Evolutionary conservation across 1,140 invertebrate species (phyloP), one percentile per base, ranked within the genome.

Genomic region (Megalonaias nervosa): DNA sequence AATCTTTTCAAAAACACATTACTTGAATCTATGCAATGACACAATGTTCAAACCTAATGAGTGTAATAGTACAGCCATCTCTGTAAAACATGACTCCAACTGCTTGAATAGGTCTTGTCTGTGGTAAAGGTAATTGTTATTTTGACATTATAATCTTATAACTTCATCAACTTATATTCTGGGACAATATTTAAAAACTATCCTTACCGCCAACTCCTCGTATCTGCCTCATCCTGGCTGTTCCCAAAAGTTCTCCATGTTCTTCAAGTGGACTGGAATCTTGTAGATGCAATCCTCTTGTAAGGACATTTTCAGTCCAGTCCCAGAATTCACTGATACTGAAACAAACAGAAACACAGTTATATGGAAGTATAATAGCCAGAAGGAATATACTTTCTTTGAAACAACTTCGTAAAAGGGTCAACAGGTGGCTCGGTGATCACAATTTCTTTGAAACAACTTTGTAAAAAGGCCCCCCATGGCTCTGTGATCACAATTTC

Each of bases 251-350:
- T 0, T 78, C 67, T 31, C 74, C 80, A 72, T 79, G 81, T 59
- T 84, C 81, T 75, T 82, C 80, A 55, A 79, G 65, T 15, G 70
- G 19, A 16, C 64, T 58, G 6, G 83, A 23, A 3, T 86, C 81
- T 48, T 77, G 69, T 19, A 71, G 62, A 74, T 86, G 82, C 12
- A 89, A 72, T 2, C 75, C 71, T 9, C 69, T 66, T 21, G 79
- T 74, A 59, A 86, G 64, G 17, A 85, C 84, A 14, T 73, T 76
- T 66, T 85, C 69, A 48, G 82, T 79, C 86, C 86, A 88, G 6
- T 75, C 62, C 86, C 86, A 87, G 67, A 86, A 83, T 26, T 85
- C 77, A 26, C 65, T 67, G 61, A 81, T 85, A 71, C 86, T 87
- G 79, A 12, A 79, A 79, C 26, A 72, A 31, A 72, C 2, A 12